Conservation (phyloP, 2,113 vertebrate genomes). For the Sardina pilchardus region DNA sequence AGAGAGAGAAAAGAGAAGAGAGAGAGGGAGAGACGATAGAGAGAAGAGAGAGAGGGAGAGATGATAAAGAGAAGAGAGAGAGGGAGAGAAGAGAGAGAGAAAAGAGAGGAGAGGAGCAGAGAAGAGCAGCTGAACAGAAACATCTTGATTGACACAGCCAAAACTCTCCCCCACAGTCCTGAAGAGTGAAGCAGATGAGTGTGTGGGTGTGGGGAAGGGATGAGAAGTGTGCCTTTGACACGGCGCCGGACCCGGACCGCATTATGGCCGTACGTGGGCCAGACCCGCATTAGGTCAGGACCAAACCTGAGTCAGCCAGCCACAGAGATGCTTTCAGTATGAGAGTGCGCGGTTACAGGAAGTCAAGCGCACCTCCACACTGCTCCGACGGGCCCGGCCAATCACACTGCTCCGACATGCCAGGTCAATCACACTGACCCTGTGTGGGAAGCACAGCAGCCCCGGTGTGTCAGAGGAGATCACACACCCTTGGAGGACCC, state of each 20-base stretch:
- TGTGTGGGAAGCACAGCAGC: no score
- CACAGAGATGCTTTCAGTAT: background rate
- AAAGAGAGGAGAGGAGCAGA: background rate
- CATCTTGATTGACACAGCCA: slow-evolving; percentile 8
- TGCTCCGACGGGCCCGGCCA: no score
- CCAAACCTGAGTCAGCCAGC: background rate
- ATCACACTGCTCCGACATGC: background rate
- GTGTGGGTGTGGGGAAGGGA: background rate
- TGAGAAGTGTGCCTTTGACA: no score
- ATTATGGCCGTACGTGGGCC: background rate
- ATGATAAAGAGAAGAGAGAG: no score
- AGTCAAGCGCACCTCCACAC: background rate
- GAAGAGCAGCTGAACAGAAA: background rate
- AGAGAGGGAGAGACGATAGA: background rate
- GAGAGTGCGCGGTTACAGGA: background rate
- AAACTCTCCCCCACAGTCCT: slow-evolving; percentile 20
- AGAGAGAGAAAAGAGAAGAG: background rate
- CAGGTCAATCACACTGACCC: no score
- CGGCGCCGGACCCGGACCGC: background rate
- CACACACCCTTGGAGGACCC: background rate
- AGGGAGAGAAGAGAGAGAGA: background rate
- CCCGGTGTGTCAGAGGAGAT: background rate
- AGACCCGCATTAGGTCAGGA: no score
- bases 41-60: no score
- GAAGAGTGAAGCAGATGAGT: slow-evolving; percentile 24